Conservation (phyloP, 2,113 vertebrate genomes). For the Mesembrinibis cayennensis region DNA sequence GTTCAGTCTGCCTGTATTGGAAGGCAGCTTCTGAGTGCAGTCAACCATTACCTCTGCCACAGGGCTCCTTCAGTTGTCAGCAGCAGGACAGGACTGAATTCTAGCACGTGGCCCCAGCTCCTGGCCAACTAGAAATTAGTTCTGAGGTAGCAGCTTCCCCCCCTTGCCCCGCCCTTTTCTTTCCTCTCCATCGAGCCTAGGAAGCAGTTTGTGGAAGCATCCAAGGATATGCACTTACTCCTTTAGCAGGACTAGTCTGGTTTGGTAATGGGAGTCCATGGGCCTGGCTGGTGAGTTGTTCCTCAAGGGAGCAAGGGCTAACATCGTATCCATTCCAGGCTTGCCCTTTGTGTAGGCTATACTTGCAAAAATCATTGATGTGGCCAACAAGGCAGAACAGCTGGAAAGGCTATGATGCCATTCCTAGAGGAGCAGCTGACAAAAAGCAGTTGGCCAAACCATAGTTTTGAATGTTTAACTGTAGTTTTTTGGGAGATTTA, state of each 20-base stretch:
- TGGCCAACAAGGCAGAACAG: not conserved
- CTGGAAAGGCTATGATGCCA: not conserved
- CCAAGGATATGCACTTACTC: not conserved
- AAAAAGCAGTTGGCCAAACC: not conserved
- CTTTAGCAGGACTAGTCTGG: not conserved
- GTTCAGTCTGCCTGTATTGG: not conserved
- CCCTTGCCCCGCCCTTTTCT: too few relatives aligned
- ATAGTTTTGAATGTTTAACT: not conserved
- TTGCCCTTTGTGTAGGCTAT: not conserved
- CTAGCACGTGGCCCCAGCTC: not conserved
- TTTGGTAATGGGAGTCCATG: not conserved
- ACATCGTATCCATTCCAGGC: rapidly evolving
- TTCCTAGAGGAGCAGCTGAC: not conserved
- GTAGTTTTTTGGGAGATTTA: not conserved
- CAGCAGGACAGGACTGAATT: not conserved
- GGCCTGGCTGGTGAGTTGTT: not conserved
- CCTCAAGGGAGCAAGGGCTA: not conserved
- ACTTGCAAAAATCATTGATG: not conserved
- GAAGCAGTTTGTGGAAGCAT: not conserved
- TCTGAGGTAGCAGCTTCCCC: not conserved
- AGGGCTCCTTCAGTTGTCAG: not conserved
- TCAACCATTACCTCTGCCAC: not conserved
- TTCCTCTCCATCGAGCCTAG: rapidly evolving
- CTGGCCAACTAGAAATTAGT: not conserved
- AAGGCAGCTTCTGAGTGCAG: not conserved